Evolutionary conservation across 2,797 vertebrate genomes (phyloP).

Genomic region (Aphelocoma californica): DNA sequence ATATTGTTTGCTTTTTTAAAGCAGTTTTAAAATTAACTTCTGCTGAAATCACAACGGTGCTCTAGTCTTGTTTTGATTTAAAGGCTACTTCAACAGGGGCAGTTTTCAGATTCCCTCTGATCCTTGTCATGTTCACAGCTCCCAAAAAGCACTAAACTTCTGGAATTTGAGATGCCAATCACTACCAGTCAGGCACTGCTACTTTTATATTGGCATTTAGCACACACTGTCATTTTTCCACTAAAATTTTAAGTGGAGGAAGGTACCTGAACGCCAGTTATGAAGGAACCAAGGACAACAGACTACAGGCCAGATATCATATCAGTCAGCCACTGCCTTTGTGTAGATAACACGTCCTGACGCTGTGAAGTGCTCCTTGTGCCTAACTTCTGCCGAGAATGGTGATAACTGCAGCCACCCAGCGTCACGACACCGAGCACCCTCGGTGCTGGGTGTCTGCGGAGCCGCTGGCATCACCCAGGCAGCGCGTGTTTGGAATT

Average conservation of each 20-base stretch:
- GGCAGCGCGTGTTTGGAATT: rapidly evolving
- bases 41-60: background rate
- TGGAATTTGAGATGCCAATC: background rate
- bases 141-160: background rate
- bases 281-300: background rate
- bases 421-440: rapidly evolving
- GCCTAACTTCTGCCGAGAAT: background rate
- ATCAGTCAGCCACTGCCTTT: background rate
- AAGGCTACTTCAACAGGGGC: background rate
- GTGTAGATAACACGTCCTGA: background rate
- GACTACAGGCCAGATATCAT: background rate
- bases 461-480: rapidly evolving
- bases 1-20: background rate
- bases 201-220: background rate
- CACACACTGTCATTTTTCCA: background rate
- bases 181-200: background rate
- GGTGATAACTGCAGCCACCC: background rate
- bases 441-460: background rate
- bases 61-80: background rate
- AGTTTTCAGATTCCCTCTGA: background rate
- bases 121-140: background rate
- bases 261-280: background rate
- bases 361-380: background rate
- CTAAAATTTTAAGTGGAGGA: background rate
- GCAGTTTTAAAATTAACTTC: background rate